Evolutionary conservation across 2,888 invertebrate genomes (phyloP).

Genomic region (Cephus rjabovi): DNA sequence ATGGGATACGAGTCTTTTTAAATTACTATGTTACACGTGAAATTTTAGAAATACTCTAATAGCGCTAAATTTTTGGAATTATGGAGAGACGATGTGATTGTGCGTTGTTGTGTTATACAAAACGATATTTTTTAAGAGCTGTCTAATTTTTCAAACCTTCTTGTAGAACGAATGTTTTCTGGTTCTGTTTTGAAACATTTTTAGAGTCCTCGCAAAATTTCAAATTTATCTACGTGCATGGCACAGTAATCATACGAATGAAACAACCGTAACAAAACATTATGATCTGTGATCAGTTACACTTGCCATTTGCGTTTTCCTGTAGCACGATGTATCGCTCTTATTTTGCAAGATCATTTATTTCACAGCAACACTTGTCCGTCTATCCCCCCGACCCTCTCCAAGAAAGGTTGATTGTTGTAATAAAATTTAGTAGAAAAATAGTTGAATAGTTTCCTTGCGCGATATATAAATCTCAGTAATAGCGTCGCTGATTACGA

Average conservation of each 20-base stretch:
- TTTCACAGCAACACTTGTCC: background rate
- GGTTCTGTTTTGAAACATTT: background rate
- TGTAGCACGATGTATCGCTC: background rate
- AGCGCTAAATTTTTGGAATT: background rate
- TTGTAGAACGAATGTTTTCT: no score
- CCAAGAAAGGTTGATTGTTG: background rate
- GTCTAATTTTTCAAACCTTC: no score
- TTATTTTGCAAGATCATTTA: background rate
- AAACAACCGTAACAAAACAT: background rate
- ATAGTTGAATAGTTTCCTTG: background rate
- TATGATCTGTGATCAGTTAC: background rate
- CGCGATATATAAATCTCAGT: background rate
- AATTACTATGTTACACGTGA: background rate
- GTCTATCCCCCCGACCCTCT: background rate
- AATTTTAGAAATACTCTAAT: no score
- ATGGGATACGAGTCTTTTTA: background rate
- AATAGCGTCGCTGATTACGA: background rate
- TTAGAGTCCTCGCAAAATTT: background rate
- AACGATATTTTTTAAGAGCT: background rate
- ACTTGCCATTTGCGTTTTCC: background rate
- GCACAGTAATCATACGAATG: background rate
- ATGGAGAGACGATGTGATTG: background rate
- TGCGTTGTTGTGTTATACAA: background rate
- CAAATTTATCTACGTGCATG: background rate
- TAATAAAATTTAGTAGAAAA: background rate